phyloP scores from a whole-genome alignment of 2,888 invertebrate species.

The Drosophila tanythrix region DNA sequence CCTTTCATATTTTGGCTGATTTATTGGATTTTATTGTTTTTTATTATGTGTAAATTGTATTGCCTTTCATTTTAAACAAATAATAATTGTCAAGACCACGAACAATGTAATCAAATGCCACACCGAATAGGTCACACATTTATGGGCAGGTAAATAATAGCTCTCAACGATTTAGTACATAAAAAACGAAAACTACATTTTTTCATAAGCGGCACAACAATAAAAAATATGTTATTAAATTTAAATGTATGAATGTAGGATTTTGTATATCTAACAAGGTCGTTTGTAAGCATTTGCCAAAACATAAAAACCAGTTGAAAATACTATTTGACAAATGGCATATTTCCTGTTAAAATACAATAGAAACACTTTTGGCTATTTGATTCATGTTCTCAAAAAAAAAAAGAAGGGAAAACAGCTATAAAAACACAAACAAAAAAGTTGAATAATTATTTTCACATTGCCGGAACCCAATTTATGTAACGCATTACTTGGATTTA shows the following conservation, averaged over 20 bases:
- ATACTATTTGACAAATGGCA: slow-evolving; percentile 65
- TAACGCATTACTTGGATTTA: slow-evolving; percentile 20
- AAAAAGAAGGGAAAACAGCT: slow-evolving; percentile 27
- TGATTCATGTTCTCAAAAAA: slow-evolving; percentile 16
- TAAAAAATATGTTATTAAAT: not conserved
- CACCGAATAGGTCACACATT: slow-evolving; percentile 1
- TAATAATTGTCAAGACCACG: slow-evolving; percentile 4
- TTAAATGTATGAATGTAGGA: not conserved
- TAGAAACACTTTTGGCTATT: slow-evolving; percentile 22
- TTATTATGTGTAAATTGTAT: not conserved
- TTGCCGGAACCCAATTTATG: slow-evolving; percentile 7
- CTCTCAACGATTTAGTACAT: not conserved
- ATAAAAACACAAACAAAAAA: slow-evolving; percentile 13
- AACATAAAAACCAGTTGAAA: slow-evolving; percentile 23
- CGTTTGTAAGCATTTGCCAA: slow-evolving; percentile 9
- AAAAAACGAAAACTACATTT: not conserved
- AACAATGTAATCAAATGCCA: slow-evolving; percentile 10
- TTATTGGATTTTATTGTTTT: slow-evolving; percentile 4
- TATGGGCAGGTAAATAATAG: slow-evolving; percentile 9
- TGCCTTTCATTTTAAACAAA: slow-evolving; percentile 21
- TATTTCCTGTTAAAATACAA: slow-evolving; percentile 52
- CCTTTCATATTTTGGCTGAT: slow-evolving; percentile 4
- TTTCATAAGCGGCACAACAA: not conserved
- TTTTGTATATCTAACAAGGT: slow-evolving; percentile 21
- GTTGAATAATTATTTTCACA: slow-evolving; percentile 8